Evolutionary conservation across 2,888 invertebrate species (phyloP).

Genomic region (Synanthedon myopaeformis): DNA sequence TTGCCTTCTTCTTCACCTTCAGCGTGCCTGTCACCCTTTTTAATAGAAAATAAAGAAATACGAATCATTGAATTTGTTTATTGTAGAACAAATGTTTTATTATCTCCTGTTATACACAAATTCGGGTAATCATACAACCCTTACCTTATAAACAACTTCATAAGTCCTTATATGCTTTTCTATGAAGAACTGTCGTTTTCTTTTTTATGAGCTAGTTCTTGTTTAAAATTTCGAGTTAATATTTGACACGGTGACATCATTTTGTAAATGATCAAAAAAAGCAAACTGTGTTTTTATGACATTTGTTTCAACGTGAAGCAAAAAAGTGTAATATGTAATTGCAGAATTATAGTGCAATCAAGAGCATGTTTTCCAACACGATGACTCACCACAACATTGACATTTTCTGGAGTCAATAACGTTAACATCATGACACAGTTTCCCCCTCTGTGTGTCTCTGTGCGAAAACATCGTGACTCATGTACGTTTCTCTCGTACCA

Average conservation of each 20-base stretch:
- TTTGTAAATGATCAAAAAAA: background rate
- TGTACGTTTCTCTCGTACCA: constrained; percentile 28
- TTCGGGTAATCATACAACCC: too few relatives aligned
- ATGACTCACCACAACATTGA: background rate
- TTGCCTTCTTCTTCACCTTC: too few relatives aligned
- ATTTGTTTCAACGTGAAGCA: background rate
- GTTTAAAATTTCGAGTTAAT: background rate
- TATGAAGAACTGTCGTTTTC: too few relatives aligned
- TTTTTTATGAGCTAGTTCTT: too few relatives aligned
- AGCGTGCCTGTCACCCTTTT: too few relatives aligned
- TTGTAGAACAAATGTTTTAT: too few relatives aligned
- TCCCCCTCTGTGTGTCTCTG: background rate
- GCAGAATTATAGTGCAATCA: constrained; percentile 14
- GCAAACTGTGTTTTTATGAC: background rate
- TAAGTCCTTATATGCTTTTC: too few relatives aligned
- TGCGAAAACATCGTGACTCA: constrained; percentile 33
- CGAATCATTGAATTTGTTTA: too few relatives aligned
- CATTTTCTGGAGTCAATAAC: background rate
- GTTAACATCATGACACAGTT: constrained; percentile 4
- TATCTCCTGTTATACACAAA: too few relatives aligned
- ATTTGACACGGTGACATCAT: background rate
- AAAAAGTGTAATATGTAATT: constrained; percentile 8
- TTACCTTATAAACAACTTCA: too few relatives aligned
- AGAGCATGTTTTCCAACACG: constrained; percentile 6
- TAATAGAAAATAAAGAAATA: too few relatives aligned